Evolutionary conservation across 2,797 vertebrate species (phyloP), one percentile per base, ranked within the genome.

Genomic region (Tenualosa ilisha): DNA sequence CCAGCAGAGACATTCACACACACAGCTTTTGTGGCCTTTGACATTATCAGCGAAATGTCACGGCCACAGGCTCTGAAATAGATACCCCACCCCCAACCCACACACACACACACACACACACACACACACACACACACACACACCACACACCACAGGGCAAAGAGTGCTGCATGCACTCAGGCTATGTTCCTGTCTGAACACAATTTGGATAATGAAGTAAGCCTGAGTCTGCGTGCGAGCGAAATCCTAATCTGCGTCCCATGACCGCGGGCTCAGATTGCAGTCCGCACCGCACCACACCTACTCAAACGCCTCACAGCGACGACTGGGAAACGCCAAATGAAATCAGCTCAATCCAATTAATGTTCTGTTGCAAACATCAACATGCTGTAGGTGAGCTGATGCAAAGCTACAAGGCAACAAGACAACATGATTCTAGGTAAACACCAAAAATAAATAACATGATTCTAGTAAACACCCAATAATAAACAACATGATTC

Each of bases 41-140:
- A 72, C 68, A 72, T 72, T 72, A 72, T 72, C 68, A 37, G 68
- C 68, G 4, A 72, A 72, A 72, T 72, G 68, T 40, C 68, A 72
- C 6, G 31, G 65, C 68, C 15, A 13, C 68, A 72, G 68, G 68
- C 68, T 40, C 68, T 40, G 68, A 72, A 72, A 72, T 72, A 72
- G 68, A 72, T 72, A 72, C 37, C 31, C 24, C 63, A 65, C 24
- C 24, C 63, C 2, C 63, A 12, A 3, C 63, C 15, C 22, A 68
- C 63, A 24, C 59, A 9, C n/a, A n/a, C 5, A 61, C 59, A 20
- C 59, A n/a, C n/a, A n/a, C 59, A 61, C 59, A 20, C 59, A n/a
- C 24, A 63, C n/a, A 63, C 61, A 26, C 61, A 63, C 61, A 26
- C n/a, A 63, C 54, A 56, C 61, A 72, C 65, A 72, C 65, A 72